Base-by-base conservation (phyloP, 2,797 vertebrate species). In the Sebastes glaucus region DNA sequence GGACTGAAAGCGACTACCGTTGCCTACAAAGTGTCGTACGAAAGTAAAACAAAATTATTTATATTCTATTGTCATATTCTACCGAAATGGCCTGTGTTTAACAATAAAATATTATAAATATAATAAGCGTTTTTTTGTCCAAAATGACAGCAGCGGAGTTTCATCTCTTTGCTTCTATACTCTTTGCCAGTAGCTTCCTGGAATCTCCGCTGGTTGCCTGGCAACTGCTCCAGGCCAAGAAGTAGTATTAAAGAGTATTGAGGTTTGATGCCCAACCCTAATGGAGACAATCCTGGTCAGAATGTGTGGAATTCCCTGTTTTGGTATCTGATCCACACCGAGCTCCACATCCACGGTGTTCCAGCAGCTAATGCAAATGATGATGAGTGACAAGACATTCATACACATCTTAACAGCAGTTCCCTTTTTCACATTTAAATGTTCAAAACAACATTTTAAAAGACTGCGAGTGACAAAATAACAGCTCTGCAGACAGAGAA, bases 301-400 rank as follows among this genome's bases (percentile, higher is more conserved):
- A 79, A 61, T 62, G 63, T 74, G n/a, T 69, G 20, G 56, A 80
- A 63, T 67, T 35, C n/a, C 7, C 0, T 72, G 77, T 53, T 66
- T 67, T 61, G 63, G 55, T 69, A 32, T 69, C 0, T 25, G 33
- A 69, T 68, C 72, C 9, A 22, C 35, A 7, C 9, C 7, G 13
- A 35, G 33, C 65, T 1, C n/a, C 28, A 30, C 25, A 27, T 25
- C 20, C 66, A n/a, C 28, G 4, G 55, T 4, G 35, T 4, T 25
- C 25, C 55, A 13, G 67, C 57, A 20, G 63, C 27, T 14, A 25
- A 62, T 30, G 61, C 27, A 46, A 67, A 67, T 18, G 14, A 56
- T 49, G 33, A 22, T 14, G 16, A 53, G 60, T 25, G 23, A 25
- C 11, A 16, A 25, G 32, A 27, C 55, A 2, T 38, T 56, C 32